These are phyloP conservation scores for Drosophila mettleri DNA, from an alignment of 2,888 invertebrate genomes.

Conservation along the genomic window DNA sequence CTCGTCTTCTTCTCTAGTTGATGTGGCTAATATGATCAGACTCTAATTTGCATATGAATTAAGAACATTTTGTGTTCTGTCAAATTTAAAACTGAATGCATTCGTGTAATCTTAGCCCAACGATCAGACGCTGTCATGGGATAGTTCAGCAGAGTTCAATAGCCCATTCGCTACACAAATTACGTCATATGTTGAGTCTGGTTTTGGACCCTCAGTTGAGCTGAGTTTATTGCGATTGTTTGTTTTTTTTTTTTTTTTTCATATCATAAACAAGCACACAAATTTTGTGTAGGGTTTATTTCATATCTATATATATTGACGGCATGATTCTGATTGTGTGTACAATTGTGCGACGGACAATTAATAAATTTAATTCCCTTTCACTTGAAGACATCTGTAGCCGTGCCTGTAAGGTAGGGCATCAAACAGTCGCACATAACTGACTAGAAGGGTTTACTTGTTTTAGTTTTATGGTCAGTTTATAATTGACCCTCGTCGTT, in stretches of 20 bases:
- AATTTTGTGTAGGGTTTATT: no score
- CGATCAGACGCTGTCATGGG: slow-evolving; percentile 11
- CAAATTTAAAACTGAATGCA: slow-evolving; percentile 32
- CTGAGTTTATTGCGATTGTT: slow-evolving; percentile 4
- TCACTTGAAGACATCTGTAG: no score
- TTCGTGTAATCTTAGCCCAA: slow-evolving; percentile 22
- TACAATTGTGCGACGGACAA: no score
- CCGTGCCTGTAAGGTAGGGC: not conserved
- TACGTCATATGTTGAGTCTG: slow-evolving; percentile 55
- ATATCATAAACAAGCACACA: no score
- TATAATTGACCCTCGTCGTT: slow-evolving; percentile 31
- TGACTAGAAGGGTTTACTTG: not conserved
- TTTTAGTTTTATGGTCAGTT: slow-evolving; percentile 5
- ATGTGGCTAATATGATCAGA: slow-evolving; percentile 34
- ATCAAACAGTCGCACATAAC: not conserved
- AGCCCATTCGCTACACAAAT: slow-evolving; percentile 52
- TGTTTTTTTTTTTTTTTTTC: not conserved
- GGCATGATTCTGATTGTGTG: no score
- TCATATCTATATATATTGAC: no score
- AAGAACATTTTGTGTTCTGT: slow-evolving; percentile 22
- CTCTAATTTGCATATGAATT: slow-evolving; percentile 54
- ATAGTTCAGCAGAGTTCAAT: slow-evolving; percentile 48
- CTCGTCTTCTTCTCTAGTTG: slow-evolving; percentile 17
- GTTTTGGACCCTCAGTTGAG: not conserved
- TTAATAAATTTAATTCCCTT: no score